Percentiles rank a stretch among this genome's conserved stretches.
Evolutionary conservation across 2,888 invertebrate genomes (phyloP).

Genomic region (Zootermopsis nevadensis): DNA sequence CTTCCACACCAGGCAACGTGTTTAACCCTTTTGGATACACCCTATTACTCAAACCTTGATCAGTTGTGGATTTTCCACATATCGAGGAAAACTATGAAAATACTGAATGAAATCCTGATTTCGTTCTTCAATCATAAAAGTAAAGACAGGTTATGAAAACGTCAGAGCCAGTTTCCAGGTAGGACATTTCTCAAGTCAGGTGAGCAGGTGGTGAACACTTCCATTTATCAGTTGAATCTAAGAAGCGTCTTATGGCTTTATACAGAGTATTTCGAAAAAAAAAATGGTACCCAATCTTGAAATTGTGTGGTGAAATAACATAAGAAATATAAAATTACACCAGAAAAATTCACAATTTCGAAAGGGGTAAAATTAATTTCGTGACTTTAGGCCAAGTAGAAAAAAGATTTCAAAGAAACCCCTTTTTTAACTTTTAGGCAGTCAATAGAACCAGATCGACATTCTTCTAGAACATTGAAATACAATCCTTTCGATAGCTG

Average conservation of each 20-base stretch:
- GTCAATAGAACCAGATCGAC: background rate
- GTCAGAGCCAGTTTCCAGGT: constrained; percentile 9
- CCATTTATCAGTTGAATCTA: background rate
- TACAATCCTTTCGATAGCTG: background rate
- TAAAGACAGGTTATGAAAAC: background rate
- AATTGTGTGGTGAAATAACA: background rate
- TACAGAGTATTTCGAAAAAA: background rate
- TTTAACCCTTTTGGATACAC: too few species aligned
- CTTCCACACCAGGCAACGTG: too few species aligned
- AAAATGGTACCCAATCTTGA: background rate
- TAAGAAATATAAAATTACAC: background rate
- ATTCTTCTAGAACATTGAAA: background rate
- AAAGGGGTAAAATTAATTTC: background rate
- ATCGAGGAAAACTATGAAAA: background rate
- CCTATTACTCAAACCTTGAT: background rate
- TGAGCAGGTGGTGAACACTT: background rate
- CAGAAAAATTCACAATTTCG: background rate
- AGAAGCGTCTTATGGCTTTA: background rate
- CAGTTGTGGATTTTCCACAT: background rate
- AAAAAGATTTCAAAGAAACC: background rate
- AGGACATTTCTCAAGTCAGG: background rate
- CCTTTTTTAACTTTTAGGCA: background rate
- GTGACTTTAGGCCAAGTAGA: background rate
- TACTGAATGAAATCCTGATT: too few species aligned
- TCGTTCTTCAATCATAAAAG: background rate